These are phyloP conservation scores for Thunnus maccoyii DNA, from an alignment of 2,113 vertebrate species.

Conservation along the genomic window DNA sequence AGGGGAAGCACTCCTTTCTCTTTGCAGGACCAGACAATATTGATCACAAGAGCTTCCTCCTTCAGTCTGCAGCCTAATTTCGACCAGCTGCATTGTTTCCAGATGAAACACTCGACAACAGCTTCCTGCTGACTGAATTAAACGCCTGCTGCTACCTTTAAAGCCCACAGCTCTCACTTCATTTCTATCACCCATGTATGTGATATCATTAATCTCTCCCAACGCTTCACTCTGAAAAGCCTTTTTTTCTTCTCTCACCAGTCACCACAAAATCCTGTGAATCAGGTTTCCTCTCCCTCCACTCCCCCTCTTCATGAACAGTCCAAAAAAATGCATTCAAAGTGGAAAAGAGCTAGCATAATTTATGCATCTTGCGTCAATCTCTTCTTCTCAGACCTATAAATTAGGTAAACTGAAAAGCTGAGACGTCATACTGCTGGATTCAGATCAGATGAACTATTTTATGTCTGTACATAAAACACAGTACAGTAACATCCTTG, in stretches of 20 bases:
- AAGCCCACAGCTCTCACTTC: conserved; percentile 46
- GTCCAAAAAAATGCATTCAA: conserved; percentile 13
- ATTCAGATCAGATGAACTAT: conserved; percentile 3
- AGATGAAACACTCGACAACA: conserved; percentile 65
- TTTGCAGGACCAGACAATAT: conserved; percentile 62
- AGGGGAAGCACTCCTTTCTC: conserved; percentile 37
- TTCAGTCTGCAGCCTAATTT: conserved; percentile 71
- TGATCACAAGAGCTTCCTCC: conserved; percentile 65
- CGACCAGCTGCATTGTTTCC: conserved; percentile 68
- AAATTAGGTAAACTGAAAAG: background rate
- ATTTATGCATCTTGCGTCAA: background rate
- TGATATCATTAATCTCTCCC: conserved; percentile 51
- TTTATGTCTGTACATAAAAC: no score
- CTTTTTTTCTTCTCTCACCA: conserved; percentile 7
- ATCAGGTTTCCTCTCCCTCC: conserved; percentile 21
- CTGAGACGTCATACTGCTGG: background rate
- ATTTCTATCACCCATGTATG: conserved; percentile 23
- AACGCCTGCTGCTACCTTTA: conserved; percentile 62
- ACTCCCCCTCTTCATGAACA: background rate
- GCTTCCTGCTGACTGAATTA: conserved; percentile 63
- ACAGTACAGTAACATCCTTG: no score
- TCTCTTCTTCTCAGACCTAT: background rate
- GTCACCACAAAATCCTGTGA: conserved; percentile 14
- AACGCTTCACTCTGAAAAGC: conserved; percentile 30
- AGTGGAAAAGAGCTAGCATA: background rate